Conservation (phyloP, 1,140 invertebrate species). For the Drosophila orena region DNA sequence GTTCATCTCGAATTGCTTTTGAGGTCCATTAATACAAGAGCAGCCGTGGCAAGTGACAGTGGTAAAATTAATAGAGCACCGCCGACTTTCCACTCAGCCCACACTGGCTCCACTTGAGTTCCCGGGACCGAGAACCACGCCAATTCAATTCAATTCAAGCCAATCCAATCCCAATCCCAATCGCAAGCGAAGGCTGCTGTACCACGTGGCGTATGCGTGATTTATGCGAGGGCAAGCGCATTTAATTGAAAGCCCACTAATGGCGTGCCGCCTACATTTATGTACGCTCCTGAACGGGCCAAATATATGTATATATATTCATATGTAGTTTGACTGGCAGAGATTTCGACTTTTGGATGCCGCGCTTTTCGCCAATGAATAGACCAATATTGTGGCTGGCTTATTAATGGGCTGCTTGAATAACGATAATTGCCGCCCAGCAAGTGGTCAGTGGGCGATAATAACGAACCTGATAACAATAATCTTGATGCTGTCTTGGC, state of each 20-base stretch:
- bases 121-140: background rate
- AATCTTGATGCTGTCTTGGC: conserved; percentile 39
- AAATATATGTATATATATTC: conserved; percentile 41
- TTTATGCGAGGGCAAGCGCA: conserved; percentile 62
- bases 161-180: conserved; percentile 20
- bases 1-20: conserved; percentile 50
- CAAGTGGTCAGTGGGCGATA: conserved; percentile 19
- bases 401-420: conserved; percentile 65
- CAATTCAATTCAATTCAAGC: conserved; percentile 7
- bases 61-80: conserved; percentile 72
- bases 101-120: background rate
- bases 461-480: conserved; percentile 9
- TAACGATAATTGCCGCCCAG: conserved; percentile 52
- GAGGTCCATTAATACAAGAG: conserved; percentile 55
- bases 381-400: conserved; percentile 72
- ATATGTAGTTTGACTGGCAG: conserved; percentile 18
- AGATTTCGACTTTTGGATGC: conserved; percentile 44
- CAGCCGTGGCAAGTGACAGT: conserved; percentile 71
- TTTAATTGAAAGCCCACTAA: conserved; percentile 65
- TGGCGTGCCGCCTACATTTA: conserved; percentile 37
- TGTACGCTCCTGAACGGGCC: conserved; percentile 4
- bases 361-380: conserved; percentile 53
- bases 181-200: conserved; percentile 11
- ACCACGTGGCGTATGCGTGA: conserved; percentile 68
- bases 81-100: conserved; percentile 31